Percentiles rank a stretch among this genome's conserved stretches.
Evolutionary conservation across 2,888 invertebrate species (phyloP).

Genomic region (Chaetoderma sp.): DNA sequence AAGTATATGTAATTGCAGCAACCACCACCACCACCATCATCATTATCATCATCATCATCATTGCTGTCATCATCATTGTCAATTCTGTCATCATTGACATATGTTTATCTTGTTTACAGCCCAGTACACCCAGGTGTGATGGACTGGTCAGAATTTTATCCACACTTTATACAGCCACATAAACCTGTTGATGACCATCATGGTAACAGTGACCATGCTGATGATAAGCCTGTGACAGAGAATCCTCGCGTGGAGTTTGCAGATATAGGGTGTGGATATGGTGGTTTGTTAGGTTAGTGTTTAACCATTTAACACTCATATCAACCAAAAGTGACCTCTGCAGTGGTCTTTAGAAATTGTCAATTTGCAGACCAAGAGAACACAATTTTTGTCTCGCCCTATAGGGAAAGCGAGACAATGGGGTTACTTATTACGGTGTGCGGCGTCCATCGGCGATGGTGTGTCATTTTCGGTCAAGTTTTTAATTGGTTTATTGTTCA

Average conservation of each 20-base stretch:
- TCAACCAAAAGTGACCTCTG: too few relatives aligned
- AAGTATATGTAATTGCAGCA: too few relatives aligned
- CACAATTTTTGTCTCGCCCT: too few relatives aligned
- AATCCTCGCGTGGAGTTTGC: constrained; percentile 83
- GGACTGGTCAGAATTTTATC: constrained; percentile 84
- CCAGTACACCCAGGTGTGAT: constrained; percentile 85
- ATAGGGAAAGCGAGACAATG: too few relatives aligned
- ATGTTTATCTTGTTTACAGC: constrained; percentile 72
- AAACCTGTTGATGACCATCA: constrained; percentile 16
- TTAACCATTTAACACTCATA: too few relatives aligned
- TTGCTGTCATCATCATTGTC: background rate
- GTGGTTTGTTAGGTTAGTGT: constrained; percentile 86
- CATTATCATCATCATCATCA: constrained; percentile 1
- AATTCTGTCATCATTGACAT: too few relatives aligned
- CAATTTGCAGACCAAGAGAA: too few relatives aligned
- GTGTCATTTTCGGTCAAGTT: too few relatives aligned
- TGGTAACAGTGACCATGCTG: constrained; percentile 2
- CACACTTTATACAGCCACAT: constrained; percentile 47
- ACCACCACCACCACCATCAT: background rate
- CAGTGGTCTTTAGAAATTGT: too few relatives aligned
- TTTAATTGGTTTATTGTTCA: too few relatives aligned
- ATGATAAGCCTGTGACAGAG: constrained; percentile 20
- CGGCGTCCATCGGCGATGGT: too few relatives aligned
- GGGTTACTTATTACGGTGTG: too few relatives aligned
- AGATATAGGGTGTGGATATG: constrained; percentile 98